Evolutionary conservation across 2,888 invertebrate genomes (phyloP).

Genomic region (Trichopria drosophilae): DNA sequence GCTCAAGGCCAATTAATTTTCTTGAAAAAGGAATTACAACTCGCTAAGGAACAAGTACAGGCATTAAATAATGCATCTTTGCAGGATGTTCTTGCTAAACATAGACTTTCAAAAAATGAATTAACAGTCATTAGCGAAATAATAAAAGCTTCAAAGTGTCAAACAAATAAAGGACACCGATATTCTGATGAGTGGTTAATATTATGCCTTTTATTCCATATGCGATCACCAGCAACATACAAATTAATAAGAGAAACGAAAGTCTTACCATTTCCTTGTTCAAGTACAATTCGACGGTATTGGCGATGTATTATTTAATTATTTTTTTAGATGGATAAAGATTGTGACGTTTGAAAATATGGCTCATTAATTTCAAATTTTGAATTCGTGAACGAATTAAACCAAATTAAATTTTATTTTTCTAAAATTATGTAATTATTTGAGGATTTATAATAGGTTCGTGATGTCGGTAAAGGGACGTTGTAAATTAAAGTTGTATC

Average conservation of each 20-base stretch:
- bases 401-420: no score
- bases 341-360: no score
- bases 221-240: conserved; percentile 1
- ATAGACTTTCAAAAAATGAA: not conserved
- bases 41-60: not conserved
- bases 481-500: no score
- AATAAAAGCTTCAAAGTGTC: not conserved
- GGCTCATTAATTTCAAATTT: no score
- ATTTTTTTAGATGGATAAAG: no score
- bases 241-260: not conserved
- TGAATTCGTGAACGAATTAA: no score
- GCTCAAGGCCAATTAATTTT: not conserved
- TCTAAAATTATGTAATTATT: no score
- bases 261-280: not conserved
- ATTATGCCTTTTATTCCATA: conserved; percentile 9
- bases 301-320: no score
- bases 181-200: conserved; percentile 13
- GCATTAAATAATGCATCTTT: no score
- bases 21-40: not conserved
- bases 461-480: no score
- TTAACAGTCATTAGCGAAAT: not conserved
- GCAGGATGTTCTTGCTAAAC: not conserved
- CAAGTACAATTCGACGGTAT: conserved; percentile 3
- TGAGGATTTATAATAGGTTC: no score
- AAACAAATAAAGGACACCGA: not conserved